Evolutionary conservation across 2,888 invertebrate species (phyloP).

Genomic region (Stenichneumon culpator): DNA sequence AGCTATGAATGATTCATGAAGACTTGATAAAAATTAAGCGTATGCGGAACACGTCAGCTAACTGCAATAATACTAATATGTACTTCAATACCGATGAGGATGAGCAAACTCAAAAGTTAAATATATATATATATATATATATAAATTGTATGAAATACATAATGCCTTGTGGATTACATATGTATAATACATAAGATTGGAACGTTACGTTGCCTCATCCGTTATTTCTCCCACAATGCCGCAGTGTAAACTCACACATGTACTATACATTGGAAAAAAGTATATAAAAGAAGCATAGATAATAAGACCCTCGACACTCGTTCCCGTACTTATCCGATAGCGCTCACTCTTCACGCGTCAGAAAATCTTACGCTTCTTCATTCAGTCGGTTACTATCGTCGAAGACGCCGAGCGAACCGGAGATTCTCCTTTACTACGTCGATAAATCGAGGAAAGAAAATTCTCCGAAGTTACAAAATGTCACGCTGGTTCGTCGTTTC

Average conservation of each 20-base stretch:
- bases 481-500: constrained; percentile 71
- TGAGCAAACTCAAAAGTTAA: background rate
- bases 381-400: constrained; percentile 46
- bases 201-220: constrained; percentile 17
- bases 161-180: background rate
- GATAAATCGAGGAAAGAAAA: background rate
- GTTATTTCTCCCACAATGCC: constrained; percentile 14
- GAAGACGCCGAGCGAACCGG: constrained; percentile 10
- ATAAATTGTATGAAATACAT: background rate
- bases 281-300: constrained; percentile 50
- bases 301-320: constrained; percentile 37
- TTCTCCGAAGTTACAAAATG: constrained; percentile 69
- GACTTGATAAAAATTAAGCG: constrained; percentile 41
- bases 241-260: background rate
- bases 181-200: background rate
- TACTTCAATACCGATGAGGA: background rate
- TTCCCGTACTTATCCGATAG: constrained; percentile 36
- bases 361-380: constrained; percentile 39
- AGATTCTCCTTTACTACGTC: background rate
- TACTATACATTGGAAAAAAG: background rate
- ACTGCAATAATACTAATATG: constrained; percentile 28
- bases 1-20: constrained; percentile 55
- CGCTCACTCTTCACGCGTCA: background rate
- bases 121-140: background rate
- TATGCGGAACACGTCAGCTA: constrained; percentile 34